Conservation (phyloP, 2,888 invertebrate species). For the Cerceris ruficornis region DNA sequence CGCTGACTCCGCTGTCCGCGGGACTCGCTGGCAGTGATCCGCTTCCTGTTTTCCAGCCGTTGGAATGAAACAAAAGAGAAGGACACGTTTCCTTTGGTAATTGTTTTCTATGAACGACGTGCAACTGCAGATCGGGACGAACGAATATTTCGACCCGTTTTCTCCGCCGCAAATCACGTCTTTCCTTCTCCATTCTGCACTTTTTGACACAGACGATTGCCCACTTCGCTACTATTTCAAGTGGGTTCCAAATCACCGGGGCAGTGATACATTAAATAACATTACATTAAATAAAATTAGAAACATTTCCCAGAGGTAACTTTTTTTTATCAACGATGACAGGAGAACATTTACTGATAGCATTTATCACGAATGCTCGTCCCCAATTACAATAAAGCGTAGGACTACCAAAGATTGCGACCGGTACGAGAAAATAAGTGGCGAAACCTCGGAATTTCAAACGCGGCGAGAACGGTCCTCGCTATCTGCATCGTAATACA, state of each 20-base stretch:
- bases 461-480: no score
- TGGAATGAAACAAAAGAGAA: conserved; percentile 48
- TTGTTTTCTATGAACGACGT: background rate
- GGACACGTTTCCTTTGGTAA: conserved; percentile 31
- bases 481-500: no score
- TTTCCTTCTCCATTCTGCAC: background rate
- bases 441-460: no score
- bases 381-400: no score
- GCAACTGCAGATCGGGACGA: background rate
- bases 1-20: conserved; percentile 98
- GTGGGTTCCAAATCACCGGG: background rate
- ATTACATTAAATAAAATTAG: background rate
- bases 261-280: background rate
- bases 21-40: conserved; percentile 98
- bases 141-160: background rate
- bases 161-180: background rate
- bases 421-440: no score
- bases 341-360: no score
- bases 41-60: conserved; percentile 71
- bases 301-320: background rate
- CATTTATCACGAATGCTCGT: no score
- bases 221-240: no score
- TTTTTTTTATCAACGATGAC: no score
- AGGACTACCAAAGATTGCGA: no score
- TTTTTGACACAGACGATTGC: no score